Conservation (phyloP, 37 sponge, comb jelly and placozoan species). For the Corticium candelabrum region DNA sequence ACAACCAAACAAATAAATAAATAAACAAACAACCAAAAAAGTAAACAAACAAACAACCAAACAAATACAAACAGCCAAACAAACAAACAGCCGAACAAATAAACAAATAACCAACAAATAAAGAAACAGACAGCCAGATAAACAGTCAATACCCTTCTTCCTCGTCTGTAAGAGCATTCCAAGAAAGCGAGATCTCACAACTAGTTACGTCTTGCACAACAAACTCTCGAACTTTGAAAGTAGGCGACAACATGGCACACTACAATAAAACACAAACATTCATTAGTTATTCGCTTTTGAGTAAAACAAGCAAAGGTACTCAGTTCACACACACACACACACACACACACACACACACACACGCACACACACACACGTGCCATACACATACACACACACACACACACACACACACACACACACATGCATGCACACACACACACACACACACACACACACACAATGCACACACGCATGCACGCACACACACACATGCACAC, state of each 20-base stretch:
- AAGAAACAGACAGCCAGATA: not conserved
- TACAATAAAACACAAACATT: conserved; percentile 5
- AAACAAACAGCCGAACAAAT: no score
- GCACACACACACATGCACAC: not conserved
- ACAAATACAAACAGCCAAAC: no score
- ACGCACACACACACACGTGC: not conserved
- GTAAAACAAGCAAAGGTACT: not conserved
- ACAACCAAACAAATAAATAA: no score
- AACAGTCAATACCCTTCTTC: conserved; percentile 50
- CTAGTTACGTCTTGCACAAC: conserved; percentile 60
- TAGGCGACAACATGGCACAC: conserved; percentile 96
- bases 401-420: not conserved
- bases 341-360: not conserved
- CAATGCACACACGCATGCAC: not conserved
- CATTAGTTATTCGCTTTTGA: not conserved
- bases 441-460: no score
- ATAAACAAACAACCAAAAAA: no score
- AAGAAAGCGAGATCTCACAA: conserved; percentile 66
- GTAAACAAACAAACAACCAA: no score
- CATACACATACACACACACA: not conserved
- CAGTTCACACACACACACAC: not conserved
- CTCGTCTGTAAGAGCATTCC: conserved; percentile 49
- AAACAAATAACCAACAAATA: no score
- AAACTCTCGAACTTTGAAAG: conserved; percentile 91
- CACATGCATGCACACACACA: not conserved